phyloP scores from a whole-genome alignment of 2,888 invertebrate genomes.

The Operophtera brumata region DNA sequence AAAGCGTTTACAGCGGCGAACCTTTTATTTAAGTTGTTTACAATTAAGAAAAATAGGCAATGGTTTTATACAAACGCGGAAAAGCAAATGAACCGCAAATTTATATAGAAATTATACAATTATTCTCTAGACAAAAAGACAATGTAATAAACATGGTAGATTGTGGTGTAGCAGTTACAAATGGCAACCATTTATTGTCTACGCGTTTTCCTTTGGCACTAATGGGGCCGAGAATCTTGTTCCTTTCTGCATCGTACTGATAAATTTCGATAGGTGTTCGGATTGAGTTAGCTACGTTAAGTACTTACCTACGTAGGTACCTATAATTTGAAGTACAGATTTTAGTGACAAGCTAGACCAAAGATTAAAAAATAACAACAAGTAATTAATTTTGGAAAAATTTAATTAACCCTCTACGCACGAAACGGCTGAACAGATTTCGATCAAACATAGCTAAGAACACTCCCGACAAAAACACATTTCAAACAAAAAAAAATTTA shows the following conservation, averaged over 20 bases:
- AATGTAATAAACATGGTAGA: slow-evolving; percentile 47
- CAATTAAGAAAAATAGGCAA: slow-evolving; percentile 37
- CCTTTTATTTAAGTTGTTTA: slow-evolving; percentile 43
- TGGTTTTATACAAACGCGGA: slow-evolving; percentile 31
- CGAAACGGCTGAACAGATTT: no score
- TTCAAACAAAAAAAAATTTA: no score
- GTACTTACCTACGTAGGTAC: no score
- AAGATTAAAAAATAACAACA: background rate
- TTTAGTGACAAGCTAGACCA: background rate
- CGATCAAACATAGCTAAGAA: no score
- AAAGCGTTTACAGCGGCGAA: slow-evolving; percentile 35
- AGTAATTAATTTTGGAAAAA: background rate
- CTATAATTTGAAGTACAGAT: background rate
- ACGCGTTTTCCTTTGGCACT: slow-evolving; percentile 47
- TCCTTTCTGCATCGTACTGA: slow-evolving; percentile 31
- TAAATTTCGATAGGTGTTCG: slow-evolving; percentile 37
- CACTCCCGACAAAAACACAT: no score
- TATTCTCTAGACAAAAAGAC: slow-evolving; percentile 38
- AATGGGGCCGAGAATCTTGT: slow-evolving; percentile 50
- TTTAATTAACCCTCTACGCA: no score
- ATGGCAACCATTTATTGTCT: slow-evolving; percentile 52
- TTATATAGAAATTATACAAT: slow-evolving; percentile 39
- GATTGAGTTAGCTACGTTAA: background rate
- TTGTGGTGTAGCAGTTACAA: slow-evolving; percentile 49
- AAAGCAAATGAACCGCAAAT: slow-evolving; percentile 28